Evolutionary conservation across 2,797 vertebrate genomes (phyloP), one percentile per base, ranked within the genome.

Genomic region (Diceros bicornis): DNA sequence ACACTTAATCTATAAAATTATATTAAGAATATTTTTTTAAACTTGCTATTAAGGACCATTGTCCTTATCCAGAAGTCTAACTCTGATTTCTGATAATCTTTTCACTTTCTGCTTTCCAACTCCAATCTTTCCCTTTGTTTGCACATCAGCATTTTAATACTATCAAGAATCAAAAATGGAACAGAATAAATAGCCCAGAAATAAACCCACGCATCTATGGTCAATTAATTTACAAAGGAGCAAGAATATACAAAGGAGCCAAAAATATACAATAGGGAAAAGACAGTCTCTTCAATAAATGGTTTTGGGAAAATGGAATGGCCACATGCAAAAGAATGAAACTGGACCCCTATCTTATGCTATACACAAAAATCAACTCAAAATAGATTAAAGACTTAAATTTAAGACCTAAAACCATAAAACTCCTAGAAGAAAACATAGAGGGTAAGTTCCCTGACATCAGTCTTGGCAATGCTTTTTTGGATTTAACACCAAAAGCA

Each of bases 1-100:
- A 18, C 13, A 84, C 21, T 88, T 91, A 77, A 77, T 75, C 71
- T 86, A 91, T 88, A 77, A 89, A 94, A 72, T 91, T 89, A 41
- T 74, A 79, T 34, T 86, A 94, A 92, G 20, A 85, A 59, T 37
- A 7, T 71, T 81, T 69, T 77, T 79, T n/a, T 14, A 23, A 89
- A 74, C 23, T 82, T 52, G 18, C 18, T 34, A 34, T 44, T 90
- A 2, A n/a, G n/a, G n/a, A 72, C 83, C n/a, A 41, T 6, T 75
- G 44, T 89, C 37, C 34, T 23, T 41, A 77, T 81, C 55, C 52
- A 81, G 44, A 84, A 94, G 27, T 81, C 52, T 88, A 83, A 87
- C 20, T 66, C 78, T 77, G 25, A 78, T 61, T 59, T 93, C 64
- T 88, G 64, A 92, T 52, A 3, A 18, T 89, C 21, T 64, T 87